phyloP scores from a whole-genome alignment of 2,113 vertebrate genomes.

The Harpagus bidentatus region DNA sequence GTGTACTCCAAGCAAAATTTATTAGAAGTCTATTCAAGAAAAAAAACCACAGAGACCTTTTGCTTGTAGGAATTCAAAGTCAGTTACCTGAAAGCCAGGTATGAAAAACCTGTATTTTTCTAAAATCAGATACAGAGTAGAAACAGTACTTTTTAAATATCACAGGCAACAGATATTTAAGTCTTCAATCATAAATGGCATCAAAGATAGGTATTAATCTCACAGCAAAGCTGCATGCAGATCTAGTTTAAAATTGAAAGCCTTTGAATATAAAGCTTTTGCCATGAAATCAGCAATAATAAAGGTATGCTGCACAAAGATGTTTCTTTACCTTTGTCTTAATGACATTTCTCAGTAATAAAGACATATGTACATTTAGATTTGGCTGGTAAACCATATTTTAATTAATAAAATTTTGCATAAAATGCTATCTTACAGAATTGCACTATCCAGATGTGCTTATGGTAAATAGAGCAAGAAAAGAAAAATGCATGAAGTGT shows the following conservation, averaged over 20 bases:
- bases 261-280: constrained; percentile 78
- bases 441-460: constrained; percentile 62
- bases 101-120: constrained; percentile 71
- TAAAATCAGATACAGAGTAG: constrained; percentile 85
- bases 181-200: constrained; percentile 75
- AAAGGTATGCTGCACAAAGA: constrained; percentile 75
- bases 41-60: constrained; percentile 79
- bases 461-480: constrained; percentile 44
- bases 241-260: constrained; percentile 75
- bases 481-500: constrained; percentile 36
- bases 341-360: constrained; percentile 69
- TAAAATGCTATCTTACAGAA: constrained; percentile 77
- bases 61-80: constrained; percentile 80
- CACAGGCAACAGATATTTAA: constrained; percentile 80
- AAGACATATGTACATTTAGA: constrained; percentile 73
- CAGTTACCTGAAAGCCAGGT: constrained; percentile 75
- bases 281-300: constrained; percentile 72
- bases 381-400: constrained; percentile 75
- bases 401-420: constrained; percentile 76
- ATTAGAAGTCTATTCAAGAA: constrained; percentile 87
- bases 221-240: constrained; percentile 80
- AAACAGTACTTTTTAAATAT: constrained; percentile 81
- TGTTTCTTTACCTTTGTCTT: constrained; percentile 62
- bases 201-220: constrained; percentile 74
- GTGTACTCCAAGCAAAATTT: constrained; percentile 88